These are phyloP conservation scores for Palythoa grandis DNA, from an alignment of 92 coral and sea anemone species.

Conservation along the genomic window DNA sequence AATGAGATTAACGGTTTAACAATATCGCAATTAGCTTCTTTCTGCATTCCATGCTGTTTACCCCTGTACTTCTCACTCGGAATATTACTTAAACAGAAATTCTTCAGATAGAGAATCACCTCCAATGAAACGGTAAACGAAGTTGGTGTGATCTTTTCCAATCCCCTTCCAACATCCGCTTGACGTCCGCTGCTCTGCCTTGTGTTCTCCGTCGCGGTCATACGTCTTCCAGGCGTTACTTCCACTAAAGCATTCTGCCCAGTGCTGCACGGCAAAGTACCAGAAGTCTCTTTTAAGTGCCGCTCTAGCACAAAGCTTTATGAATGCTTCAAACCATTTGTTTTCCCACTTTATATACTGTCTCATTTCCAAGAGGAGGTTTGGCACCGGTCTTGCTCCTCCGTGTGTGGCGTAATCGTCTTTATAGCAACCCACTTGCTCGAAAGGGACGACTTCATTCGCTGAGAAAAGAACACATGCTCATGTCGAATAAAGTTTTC, in stretches of 20 bases:
- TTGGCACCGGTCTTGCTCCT: constrained; percentile 1
- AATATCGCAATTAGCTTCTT: too few species aligned
- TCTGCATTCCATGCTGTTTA: too few species aligned
- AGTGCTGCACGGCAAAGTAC: constrained; percentile 37
- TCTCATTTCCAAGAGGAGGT: constrained; percentile 8
- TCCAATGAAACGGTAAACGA: constrained; percentile 20
- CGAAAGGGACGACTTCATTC: background rate
- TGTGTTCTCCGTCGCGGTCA: constrained; percentile 11
- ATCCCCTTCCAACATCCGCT: constrained; percentile 22
- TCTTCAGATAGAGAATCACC: background rate
- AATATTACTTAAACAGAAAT: too few species aligned
- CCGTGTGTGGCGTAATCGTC: background rate
- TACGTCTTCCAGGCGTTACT: constrained; percentile 18
- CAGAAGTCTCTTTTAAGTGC: constrained; percentile 19
- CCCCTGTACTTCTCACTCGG: too few species aligned
- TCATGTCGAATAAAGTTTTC: too few species aligned
- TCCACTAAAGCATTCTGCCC: constrained; percentile 34
- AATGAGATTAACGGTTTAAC: too few species aligned
- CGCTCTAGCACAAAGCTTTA: constrained; percentile 1
- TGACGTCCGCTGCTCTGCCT: background rate
- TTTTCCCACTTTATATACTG: background rate
- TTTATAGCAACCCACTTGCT: constrained; percentile 35
- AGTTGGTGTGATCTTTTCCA: constrained; percentile 22
- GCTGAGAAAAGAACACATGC: background rate
- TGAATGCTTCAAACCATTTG: background rate